Evolutionary conservation across 2,113 vertebrate species (phyloP).

Genomic region (Chloropsis hardwickii): DNA sequence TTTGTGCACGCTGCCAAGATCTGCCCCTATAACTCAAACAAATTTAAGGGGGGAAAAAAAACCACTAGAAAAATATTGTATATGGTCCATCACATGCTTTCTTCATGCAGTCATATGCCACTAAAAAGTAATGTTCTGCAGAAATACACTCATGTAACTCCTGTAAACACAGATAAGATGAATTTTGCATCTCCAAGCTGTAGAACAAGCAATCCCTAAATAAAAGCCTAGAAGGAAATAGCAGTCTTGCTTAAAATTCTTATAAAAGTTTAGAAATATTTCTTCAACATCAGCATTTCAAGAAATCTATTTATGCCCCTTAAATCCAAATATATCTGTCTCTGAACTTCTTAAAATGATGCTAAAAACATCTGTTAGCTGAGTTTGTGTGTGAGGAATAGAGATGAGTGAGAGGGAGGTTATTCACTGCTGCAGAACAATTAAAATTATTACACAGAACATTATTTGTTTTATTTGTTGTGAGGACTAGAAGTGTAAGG

Average conservation of each 20-base stretch:
- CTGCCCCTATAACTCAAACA: slow-evolving; percentile 55
- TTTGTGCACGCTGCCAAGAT: slow-evolving; percentile 53
- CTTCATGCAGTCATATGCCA: slow-evolving; percentile 47
- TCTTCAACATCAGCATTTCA: slow-evolving; percentile 33
- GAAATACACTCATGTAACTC: background rate
- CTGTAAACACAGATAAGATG: slow-evolving; percentile 6
- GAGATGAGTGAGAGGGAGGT: background rate
- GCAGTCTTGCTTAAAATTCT: background rate
- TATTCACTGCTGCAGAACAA: background rate
- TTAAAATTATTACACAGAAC: background rate
- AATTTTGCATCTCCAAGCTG: background rate
- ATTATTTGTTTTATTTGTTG: background rate
- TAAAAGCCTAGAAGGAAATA: background rate
- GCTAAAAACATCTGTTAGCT: background rate
- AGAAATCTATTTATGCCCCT: background rate
- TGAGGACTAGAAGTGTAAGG: background rate
- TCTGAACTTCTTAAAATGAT: background rate
- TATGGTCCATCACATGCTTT: slow-evolving; percentile 46
- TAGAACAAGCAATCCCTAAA: background rate
- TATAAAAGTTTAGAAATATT: background rate
- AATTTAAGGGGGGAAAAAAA: background rate
- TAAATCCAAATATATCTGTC: slow-evolving; percentile 5
- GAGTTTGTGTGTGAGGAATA: background rate
- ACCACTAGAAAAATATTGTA: slow-evolving; percentile 35
- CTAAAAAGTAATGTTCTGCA: slow-evolving; percentile 39